A percentile compares a stretch with the other conserved stretches of the same genome.
phyloP scores from a whole-genome alignment of 2,888 invertebrate species.

The Melolontha melolontha region DNA sequence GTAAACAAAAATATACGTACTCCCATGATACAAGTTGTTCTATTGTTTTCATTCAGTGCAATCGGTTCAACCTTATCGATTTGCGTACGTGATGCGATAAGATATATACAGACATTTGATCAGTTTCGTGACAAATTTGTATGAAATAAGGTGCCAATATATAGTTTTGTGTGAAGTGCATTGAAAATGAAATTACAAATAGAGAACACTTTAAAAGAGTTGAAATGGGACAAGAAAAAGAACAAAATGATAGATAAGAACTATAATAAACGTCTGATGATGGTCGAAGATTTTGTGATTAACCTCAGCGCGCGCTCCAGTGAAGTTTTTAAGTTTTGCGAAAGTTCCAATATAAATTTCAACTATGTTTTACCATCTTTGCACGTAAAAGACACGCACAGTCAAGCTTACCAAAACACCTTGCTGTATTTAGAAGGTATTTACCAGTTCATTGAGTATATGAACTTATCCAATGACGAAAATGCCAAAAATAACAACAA shows the following conservation, averaged over 20 bases:
- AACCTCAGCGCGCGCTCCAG: conserved; percentile 12
- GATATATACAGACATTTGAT: conserved; percentile 14
- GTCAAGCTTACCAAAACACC: conserved; percentile 30
- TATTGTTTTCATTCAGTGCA: conserved; percentile 23
- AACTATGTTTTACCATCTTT: conserved; percentile 8
- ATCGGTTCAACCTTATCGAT: conserved; percentile 30
- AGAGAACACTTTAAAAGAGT: conserved; percentile 19
- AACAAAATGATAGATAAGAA: conserved; percentile 28
- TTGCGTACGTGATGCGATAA: conserved; percentile 33
- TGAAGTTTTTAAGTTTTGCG: conserved; percentile 33
- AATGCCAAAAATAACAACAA: neutral
- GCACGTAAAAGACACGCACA: conserved; percentile 20
- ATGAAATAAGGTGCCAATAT: conserved; percentile 22
- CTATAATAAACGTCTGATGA: conserved; percentile 14
- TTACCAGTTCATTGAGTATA: conserved; percentile 17
- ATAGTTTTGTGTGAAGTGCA: conserved; percentile 2
- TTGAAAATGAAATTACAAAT: conserved; percentile 22
- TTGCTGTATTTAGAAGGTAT: conserved; percentile 29
- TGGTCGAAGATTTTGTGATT: conserved; percentile 35
- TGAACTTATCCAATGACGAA: conserved; percentile 3
- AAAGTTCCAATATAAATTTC: conserved; percentile 13
- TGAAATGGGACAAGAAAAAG: conserved; percentile 27
- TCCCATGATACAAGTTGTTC: neutral
- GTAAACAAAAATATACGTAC: conserved; percentile 24
- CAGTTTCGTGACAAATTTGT: conserved; percentile 14